Conservation (phyloP, 2,797 vertebrate species). For the Eulemur mongoz region DNA sequence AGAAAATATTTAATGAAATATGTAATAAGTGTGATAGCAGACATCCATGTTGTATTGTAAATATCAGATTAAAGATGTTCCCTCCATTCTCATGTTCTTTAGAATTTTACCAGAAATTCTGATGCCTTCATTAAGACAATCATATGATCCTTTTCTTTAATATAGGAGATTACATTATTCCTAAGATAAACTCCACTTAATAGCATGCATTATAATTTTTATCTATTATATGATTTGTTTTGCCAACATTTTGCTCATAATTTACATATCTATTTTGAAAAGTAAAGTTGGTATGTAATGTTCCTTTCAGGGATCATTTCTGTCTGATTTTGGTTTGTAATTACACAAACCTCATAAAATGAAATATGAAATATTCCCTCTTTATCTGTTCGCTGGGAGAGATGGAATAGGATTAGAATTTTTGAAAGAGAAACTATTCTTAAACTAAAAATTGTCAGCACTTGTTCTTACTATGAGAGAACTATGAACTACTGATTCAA, state of each 20-base stretch:
- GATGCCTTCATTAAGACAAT: background rate
- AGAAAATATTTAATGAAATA: background rate
- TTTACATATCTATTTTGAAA: background rate
- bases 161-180: background rate
- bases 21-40: background rate
- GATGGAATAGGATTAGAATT: background rate
- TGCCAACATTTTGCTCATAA: background rate
- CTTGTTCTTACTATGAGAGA: background rate
- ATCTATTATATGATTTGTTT: background rate
- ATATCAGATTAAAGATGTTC: background rate
- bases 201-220: background rate
- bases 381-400: background rate
- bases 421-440: constrained; percentile 26
- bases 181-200: background rate
- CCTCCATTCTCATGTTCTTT: background rate
- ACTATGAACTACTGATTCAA: background rate
- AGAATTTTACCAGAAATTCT: background rate
- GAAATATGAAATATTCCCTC: background rate
- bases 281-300: background rate
- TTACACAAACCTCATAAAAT: background rate
- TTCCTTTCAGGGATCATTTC: background rate
- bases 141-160: background rate
- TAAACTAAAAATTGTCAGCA: background rate
- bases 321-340: background rate
- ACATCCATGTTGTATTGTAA: background rate